Conservation (phyloP, 2,113 vertebrate species). For the Oxygymnocypris stewartii region DNA sequence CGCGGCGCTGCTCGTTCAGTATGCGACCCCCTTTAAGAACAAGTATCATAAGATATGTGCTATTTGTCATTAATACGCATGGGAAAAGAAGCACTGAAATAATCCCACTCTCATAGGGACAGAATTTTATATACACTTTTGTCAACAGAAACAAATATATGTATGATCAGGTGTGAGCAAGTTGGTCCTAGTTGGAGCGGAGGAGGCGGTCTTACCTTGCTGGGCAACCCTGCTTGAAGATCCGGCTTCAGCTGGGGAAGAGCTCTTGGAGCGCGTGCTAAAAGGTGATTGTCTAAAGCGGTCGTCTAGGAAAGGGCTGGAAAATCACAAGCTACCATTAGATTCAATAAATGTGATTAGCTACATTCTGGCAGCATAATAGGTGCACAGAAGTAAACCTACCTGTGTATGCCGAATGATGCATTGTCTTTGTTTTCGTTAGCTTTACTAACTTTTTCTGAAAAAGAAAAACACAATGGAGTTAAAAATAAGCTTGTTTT, state of each 20-base stretch:
- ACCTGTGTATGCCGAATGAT: conserved; percentile 90
- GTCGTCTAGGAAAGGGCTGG: conserved; percentile 95
- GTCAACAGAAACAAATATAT: neutral
- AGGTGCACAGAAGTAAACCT: conserved; percentile 56
- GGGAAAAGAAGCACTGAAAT: neutral
- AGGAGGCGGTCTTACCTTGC: conserved; percentile 76
- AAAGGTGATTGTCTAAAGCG: conserved; percentile 98
- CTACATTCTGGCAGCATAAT: neutral
- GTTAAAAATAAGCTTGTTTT: neutral
- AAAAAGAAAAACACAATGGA: conserved; percentile 56
- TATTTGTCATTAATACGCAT: neutral
- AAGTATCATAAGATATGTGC: neutral
- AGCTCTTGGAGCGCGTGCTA: conserved; percentile 91
- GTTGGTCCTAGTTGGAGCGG: neutral
- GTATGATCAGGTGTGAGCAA: conserved; percentile 4
- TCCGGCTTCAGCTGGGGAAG: conserved; percentile 82
- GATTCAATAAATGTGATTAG: neutral
- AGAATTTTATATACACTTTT: neutral
- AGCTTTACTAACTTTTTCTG: conserved; percentile 99
- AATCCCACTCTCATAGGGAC: neutral
- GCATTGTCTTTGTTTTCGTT: conserved; percentile 91
- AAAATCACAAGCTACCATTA: conserved; percentile 40
- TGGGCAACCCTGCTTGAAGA: conserved; percentile 80
- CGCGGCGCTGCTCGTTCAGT: too few species aligned
- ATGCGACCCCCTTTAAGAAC: too few species aligned